Evolutionary conservation across 2,113 vertebrate species (phyloP).

Genomic region (Nibea coibor): DNA sequence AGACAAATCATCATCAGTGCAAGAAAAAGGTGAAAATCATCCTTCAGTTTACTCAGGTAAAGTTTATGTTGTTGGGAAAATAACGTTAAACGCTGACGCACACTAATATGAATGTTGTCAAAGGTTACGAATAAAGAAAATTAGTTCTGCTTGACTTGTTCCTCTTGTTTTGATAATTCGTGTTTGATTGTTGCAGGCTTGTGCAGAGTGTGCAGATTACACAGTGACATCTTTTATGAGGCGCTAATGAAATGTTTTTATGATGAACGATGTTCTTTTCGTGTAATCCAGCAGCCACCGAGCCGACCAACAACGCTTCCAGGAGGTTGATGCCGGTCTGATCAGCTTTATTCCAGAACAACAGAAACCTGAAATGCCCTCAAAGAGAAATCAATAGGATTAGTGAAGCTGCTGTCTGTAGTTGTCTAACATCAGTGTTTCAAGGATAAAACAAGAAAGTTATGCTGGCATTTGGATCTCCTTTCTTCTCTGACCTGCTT

Average conservation of each 20-base stretch:
- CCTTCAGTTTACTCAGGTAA: background rate
- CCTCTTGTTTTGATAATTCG: background rate
- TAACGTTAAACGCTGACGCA: background rate
- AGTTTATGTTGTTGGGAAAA: background rate
- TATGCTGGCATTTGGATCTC: slow-evolving; percentile 2
- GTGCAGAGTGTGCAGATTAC: background rate
- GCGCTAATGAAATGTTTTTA: background rate
- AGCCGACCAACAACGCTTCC: slow-evolving; percentile 2
- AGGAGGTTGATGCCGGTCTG: slow-evolving; percentile 19
- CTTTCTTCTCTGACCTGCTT: slow-evolving; percentile 9
- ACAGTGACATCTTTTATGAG: background rate
- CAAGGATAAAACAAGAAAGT: slow-evolving; percentile 17
- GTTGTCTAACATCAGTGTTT: slow-evolving; percentile 32
- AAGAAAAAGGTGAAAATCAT: background rate
- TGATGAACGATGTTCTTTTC: background rate
- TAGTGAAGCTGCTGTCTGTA: slow-evolving; percentile 14
- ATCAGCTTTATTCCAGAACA: slow-evolving; percentile 45
- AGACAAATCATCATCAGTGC: too few relatives aligned
- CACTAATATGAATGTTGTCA: background rate
- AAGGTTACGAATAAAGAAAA: background rate
- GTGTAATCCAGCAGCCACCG: slow-evolving; percentile 31
- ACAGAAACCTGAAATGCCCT: slow-evolving; percentile 15
- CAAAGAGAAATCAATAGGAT: slow-evolving; percentile 23
- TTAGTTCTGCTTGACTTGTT: background rate
- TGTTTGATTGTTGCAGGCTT: background rate